A percentile compares a stretch with the other conserved stretches of the same genome.
Evolutionary conservation across 2,888 invertebrate genomes (phyloP).

Genomic region (Hyposoter didymator): DNA sequence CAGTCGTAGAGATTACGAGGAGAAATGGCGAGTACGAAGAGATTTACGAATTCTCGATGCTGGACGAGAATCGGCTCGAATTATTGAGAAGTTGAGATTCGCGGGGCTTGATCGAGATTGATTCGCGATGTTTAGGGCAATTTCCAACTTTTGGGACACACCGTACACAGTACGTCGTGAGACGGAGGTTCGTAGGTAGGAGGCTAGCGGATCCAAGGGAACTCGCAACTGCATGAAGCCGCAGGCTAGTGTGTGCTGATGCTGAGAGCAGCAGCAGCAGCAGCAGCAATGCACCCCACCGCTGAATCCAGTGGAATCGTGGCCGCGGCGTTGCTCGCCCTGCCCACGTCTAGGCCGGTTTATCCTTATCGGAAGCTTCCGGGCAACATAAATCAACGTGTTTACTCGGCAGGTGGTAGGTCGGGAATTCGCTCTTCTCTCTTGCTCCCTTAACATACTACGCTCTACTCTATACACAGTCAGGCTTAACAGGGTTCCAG

Average conservation of each 20-base stretch:
- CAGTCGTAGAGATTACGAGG: neutral
- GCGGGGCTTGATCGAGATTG: too few species aligned
- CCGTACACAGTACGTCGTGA: constrained; percentile 15
- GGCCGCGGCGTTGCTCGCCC: constrained; percentile 38
- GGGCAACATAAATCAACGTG: constrained; percentile 81
- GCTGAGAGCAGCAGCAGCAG: constrained; percentile 70
- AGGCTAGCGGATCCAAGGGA: constrained; percentile 16
- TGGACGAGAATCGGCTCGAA: neutral
- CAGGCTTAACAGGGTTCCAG: constrained; percentile 29
- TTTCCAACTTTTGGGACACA: neutral
- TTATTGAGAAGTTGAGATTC: too few species aligned
- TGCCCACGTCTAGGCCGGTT: constrained; percentile 72
- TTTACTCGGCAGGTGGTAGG: constrained; percentile 76
- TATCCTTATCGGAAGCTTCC: constrained; percentile 79
- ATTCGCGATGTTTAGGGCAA: neutral
- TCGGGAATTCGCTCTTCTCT: constrained; percentile 52
- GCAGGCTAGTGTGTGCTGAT: constrained; percentile 50
- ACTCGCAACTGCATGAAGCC: constrained; percentile 39
- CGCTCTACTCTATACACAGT: constrained; percentile 2
- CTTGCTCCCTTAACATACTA: constrained; percentile 22
- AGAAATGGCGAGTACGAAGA: neutral
- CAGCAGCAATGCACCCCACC: constrained; percentile 70
- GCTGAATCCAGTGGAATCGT: constrained; percentile 31
- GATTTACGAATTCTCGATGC: neutral
- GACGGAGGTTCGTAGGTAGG: neutral